Base-by-base conservation (phyloP, 2,797 vertebrate species). In the Macrochelys suwanniensis region DNA sequence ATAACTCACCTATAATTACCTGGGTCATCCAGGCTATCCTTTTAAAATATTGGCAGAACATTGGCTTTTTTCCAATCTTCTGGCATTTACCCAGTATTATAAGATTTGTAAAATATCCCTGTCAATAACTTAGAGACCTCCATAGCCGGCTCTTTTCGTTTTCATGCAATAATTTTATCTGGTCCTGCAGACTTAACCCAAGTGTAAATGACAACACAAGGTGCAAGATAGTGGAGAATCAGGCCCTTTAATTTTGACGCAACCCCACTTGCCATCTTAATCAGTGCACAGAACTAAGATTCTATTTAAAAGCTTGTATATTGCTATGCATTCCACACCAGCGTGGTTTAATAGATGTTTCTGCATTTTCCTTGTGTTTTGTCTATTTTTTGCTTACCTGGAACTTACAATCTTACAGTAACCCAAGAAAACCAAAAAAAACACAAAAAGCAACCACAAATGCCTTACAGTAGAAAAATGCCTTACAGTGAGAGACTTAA, bases 141-240 rank as follows among this genome's bases (percentile, higher is more conserved):
- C 95, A 96, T 94, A 96, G 95, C 97, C 95, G 97, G 95, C 87
- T 68, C 84, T 95, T 95, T 94, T 88, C 96, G 94, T 85, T 84
- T 85, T 95, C 87, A 94, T 95, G 94, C 2, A 59, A 96, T 94
- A 95, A 96, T 93, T 92, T 94, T 96, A 94, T 89, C 92, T 94
- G 89, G 89, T 92, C 84, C 80, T 87, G 47, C 51, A 92, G 82
- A 86, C 88, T 84, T 79, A 88, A 85, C 90, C 89, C 79, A 90
- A 84, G n/a, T 57, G 31, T 81, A 89, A 95, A 87, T 53, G 76
- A 53, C 45, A 94, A 51, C 47, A 84, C 3, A 68, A 68, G 71
- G 23, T 88, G 57, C 85, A 87, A 76, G 61, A 31, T 92, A 76
- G 23, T 45, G 13, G 42, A 95, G 71, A 94, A 93, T 80, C 90